Conservation (phyloP, 2,797 vertebrate genomes). For the Falco berigora region DNA sequence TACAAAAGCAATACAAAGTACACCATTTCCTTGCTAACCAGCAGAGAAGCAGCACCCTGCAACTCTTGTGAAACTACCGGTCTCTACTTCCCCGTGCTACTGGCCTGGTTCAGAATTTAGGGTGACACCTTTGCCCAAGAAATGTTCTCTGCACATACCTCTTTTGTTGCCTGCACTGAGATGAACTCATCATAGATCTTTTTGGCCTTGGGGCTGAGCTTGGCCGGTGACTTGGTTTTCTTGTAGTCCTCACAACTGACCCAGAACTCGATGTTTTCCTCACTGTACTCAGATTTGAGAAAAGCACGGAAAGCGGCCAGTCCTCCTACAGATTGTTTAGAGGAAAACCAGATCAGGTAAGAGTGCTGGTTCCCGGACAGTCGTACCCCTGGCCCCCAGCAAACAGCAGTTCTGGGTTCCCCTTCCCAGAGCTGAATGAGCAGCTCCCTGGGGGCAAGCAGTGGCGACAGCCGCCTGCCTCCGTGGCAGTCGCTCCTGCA, state of each 20-base stretch:
- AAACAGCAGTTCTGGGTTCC: background rate
- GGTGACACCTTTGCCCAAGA: background rate
- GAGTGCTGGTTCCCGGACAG: background rate
- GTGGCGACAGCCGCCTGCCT: background rate
- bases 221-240: slow-evolving; percentile 69
- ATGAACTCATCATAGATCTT: slow-evolving; percentile 85
- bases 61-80: background rate
- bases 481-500: fast-evolving
- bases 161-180: slow-evolving; percentile 80
- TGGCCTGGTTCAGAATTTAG: background rate
- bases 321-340: slow-evolving; percentile 71
- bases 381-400: background rate
- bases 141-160: slow-evolving; percentile 68
- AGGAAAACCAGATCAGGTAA: background rate
- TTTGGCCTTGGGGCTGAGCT: slow-evolving; percentile 77
- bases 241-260: slow-evolving; percentile 88
- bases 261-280: slow-evolving; percentile 94
- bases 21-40: background rate
- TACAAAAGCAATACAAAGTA: background rate
- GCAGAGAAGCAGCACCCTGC: background rate
- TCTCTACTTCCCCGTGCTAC: background rate
- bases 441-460: background rate
- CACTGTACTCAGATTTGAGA: slow-evolving; percentile 86
- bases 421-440: background rate
- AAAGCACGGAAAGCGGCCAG: slow-evolving; percentile 81